Conservation (phyloP, 2,113 vertebrate genomes). For the Mustela lutreola region DNA sequence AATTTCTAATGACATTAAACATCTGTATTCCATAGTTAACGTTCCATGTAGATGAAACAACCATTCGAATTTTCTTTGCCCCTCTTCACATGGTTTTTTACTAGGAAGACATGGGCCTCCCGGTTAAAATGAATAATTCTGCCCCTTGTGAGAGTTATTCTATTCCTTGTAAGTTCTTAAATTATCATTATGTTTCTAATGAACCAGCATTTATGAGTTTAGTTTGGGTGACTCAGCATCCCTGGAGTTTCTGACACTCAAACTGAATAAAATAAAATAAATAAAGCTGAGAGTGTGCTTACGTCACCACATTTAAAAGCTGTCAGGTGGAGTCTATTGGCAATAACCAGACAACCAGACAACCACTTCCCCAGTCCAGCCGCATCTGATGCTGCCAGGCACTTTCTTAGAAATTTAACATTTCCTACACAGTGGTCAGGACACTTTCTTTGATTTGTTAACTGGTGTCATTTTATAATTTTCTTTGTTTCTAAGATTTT, state of each 20-base stretch:
- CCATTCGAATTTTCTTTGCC: neutral
- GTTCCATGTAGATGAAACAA: neutral
- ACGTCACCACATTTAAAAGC: neutral
- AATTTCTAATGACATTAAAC: neutral
- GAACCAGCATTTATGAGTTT: neutral
- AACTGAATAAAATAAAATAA: neutral
- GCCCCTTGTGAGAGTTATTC: neutral
- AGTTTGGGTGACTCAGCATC: neutral
- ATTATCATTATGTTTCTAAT: neutral
- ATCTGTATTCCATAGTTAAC: neutral
- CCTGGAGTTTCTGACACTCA: neutral
- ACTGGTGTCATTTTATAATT: conserved; percentile 8
- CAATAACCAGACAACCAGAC: neutral
- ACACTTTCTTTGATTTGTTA: neutral
- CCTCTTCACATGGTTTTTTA: neutral
- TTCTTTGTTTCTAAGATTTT: neutral
- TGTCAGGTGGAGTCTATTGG: neutral
- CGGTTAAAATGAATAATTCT: neutral
- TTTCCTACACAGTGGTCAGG: neutral
- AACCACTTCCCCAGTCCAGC: neutral
- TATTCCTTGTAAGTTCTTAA: conserved; percentile 6
- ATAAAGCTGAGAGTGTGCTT: neutral
- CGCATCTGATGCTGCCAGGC: neutral
- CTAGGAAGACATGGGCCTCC: neutral
- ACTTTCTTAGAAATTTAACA: neutral